phyloP scores from a whole-genome alignment of 2,888 invertebrate species.

The Geotrupes spiniger region DNA sequence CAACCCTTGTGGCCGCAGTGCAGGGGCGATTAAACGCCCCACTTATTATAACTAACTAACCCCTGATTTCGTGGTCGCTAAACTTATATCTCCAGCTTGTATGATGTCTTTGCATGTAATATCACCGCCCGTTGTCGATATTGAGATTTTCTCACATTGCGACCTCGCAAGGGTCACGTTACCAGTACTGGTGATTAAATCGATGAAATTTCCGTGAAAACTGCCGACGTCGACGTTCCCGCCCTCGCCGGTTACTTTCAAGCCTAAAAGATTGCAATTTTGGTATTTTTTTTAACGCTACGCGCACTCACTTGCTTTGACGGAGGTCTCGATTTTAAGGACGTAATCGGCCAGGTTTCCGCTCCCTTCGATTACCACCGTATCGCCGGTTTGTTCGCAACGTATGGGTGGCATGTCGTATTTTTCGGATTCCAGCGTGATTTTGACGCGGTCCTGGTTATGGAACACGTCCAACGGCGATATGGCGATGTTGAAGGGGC shows the following conservation, averaged over 20 bases:
- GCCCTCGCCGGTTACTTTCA: slow-evolving; percentile 33
- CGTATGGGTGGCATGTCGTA: slow-evolving; percentile 9
- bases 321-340: slow-evolving; percentile 40
- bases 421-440: slow-evolving; percentile 26
- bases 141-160: slow-evolving; percentile 23
- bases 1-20: too few species aligned
- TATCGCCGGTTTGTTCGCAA: slow-evolving; percentile 29
- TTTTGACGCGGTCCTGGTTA: slow-evolving; percentile 38
- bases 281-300: neutral
- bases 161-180: slow-evolving; percentile 25
- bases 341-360: slow-evolving; percentile 23
- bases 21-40: too few species aligned
- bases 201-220: slow-evolving; percentile 38
- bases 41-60: too few species aligned
- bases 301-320: slow-evolving; percentile 42
- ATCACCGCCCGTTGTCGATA: slow-evolving; percentile 30
- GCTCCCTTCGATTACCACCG: slow-evolving; percentile 26
- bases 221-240: slow-evolving; percentile 38
- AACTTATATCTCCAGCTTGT: slow-evolving; percentile 37
- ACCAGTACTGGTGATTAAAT: slow-evolving; percentile 33
- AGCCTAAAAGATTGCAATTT: slow-evolving; percentile 32
- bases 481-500: slow-evolving; percentile 38
- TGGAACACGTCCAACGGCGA: slow-evolving; percentile 42
- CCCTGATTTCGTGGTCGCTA: slow-evolving; percentile 29
- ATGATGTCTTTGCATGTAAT: slow-evolving; percentile 37